Percentiles rank a stretch among this genome's conserved stretches.
Conservation (phyloP, 2,113 vertebrate species). For the Saguinus midas region DNA sequence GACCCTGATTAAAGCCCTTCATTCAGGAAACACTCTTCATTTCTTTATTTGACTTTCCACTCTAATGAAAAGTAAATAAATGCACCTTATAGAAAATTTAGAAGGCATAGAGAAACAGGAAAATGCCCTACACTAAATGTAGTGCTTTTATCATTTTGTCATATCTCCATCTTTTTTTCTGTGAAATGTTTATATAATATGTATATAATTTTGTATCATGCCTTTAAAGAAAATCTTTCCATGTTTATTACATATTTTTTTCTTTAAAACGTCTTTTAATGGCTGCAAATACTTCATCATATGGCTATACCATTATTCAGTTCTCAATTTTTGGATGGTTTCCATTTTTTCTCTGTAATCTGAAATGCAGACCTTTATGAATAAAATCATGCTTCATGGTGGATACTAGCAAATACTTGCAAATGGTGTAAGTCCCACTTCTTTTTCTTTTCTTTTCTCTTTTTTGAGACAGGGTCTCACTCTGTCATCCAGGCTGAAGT, state of each 20-base stretch:
- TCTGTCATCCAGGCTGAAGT: too few species aligned
- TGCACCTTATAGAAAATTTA: neutral
- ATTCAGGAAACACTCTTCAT: neutral
- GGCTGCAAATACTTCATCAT: neutral
- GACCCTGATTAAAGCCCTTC: neutral
- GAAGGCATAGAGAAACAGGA: neutral
- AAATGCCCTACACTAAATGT: neutral
- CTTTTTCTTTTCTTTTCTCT: neutral
- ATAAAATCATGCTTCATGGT: neutral
- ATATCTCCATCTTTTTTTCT: neutral
- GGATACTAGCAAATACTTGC: neutral
- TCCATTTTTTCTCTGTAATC: neutral
- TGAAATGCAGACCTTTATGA: neutral
- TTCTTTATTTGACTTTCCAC: neutral
- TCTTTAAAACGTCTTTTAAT: neutral
- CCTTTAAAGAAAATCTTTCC: neutral
- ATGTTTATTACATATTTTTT: constrained; percentile 17
- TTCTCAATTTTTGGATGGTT: neutral
- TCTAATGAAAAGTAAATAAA: constrained; percentile 5
- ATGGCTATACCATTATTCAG: neutral
- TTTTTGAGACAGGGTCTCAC: too few species aligned
- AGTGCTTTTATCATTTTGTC: constrained; percentile 6
- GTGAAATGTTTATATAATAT: constrained; percentile 1
- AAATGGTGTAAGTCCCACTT: neutral
- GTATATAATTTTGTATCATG: neutral